phyloP scores from a whole-genome alignment of 92 coral and sea anemone genomes.

The Heliopora coerulea region DNA sequence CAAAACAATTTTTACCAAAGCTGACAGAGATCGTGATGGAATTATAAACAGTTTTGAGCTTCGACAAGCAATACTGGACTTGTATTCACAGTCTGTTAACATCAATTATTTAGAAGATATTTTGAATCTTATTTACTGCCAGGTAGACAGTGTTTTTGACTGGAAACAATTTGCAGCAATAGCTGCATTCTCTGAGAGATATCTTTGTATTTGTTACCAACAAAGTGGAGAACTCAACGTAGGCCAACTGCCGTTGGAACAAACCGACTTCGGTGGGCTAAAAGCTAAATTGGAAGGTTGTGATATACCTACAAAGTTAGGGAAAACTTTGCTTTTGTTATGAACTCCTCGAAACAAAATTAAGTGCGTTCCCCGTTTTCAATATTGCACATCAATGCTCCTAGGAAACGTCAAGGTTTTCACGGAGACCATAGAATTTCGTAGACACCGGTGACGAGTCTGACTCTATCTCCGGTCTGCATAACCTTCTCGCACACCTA shows the following conservation, averaged over 20 bases:
- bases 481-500: too few relatives aligned
- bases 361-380: too few relatives aligned
- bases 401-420: too few relatives aligned
- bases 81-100: constrained; percentile 78
- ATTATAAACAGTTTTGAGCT: constrained; percentile 70
- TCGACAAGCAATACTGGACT: constrained; percentile 72
- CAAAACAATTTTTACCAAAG: constrained; percentile 79
- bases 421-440: too few relatives aligned
- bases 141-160: constrained; percentile 56
- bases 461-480: too few relatives aligned
- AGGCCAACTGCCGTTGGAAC: constrained; percentile 72
- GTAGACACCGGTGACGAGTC: too few relatives aligned
- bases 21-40: constrained; percentile 90
- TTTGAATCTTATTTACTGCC: constrained; percentile 67
- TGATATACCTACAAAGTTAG: constrained; percentile 60
- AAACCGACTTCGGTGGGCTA: constrained; percentile 92
- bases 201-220: constrained; percentile 68
- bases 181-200: constrained; percentile 95
- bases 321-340: constrained; percentile 53
- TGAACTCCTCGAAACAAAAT: too few relatives aligned
- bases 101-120: constrained; percentile 68
- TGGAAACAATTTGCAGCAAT: constrained; percentile 65
- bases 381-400: too few relatives aligned
- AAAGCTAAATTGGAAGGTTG: constrained; percentile 91
- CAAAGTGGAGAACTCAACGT: constrained; percentile 44